Percentiles rank a stretch among this genome's conserved stretches.
Conservation (phyloP, 2,113 vertebrate species). For the Azemiops feae region DNA sequence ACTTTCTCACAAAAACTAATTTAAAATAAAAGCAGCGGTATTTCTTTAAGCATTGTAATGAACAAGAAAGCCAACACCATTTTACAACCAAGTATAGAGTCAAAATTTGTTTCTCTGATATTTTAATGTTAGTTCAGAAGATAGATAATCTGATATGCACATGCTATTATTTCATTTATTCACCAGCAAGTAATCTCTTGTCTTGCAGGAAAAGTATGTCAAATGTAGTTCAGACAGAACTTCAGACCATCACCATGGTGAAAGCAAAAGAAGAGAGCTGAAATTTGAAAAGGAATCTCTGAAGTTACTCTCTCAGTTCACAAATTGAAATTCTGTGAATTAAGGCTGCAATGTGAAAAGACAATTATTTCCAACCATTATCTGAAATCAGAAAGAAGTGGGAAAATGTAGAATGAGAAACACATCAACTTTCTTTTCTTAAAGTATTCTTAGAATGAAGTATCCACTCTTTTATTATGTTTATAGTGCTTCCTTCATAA, state of each 20-base stretch:
- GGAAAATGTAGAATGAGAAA: background rate
- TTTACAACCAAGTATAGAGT: background rate
- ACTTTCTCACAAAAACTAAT: background rate
- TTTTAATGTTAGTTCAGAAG: background rate
- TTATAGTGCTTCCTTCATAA: constrained; percentile 6
- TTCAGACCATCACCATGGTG: background rate
- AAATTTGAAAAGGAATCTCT: background rate
- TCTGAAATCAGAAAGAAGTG: background rate
- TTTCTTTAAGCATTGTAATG: background rate
- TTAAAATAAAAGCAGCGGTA: background rate
- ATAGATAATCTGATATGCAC: background rate
- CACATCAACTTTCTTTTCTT: background rate
- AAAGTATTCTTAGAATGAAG: background rate
- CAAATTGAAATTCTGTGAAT: background rate
- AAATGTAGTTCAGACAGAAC: background rate
- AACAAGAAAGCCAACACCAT: background rate
- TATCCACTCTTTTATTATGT: background rate
- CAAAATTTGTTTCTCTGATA: background rate
- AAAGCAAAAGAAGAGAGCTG: background rate
- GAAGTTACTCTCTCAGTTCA: background rate
- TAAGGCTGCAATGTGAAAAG: background rate
- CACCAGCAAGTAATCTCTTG: background rate
- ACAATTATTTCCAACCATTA: background rate
- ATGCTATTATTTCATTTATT: background rate
- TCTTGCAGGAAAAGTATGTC: background rate